Evolutionary conservation across 2,888 invertebrate species (phyloP), one percentile per base, ranked within the genome.

Genomic region (Lysandra coridon): DNA sequence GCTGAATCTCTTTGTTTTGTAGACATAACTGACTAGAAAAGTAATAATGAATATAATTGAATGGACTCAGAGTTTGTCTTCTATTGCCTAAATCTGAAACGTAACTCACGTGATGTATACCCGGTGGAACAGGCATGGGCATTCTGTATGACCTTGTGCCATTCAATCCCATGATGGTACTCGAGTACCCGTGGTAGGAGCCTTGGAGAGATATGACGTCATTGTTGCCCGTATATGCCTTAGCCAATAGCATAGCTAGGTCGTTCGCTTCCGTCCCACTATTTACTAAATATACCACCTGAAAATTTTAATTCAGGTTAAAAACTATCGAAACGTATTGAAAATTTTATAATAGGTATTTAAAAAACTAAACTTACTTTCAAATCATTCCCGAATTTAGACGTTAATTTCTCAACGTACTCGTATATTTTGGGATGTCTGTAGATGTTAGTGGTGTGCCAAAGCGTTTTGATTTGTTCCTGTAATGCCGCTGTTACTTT

Each of bases 201-300:
- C 98, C 98, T 85, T 97, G 96, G 78, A 99, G 94, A 0, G 98
- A 97, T 57, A 99, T 92, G 30, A 99, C 95, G 84, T 99, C 98
- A 85, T 96, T 96, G 86, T 97, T 96, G 1, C 97, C 97, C 0
- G 99, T 99, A 88, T 98, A 96, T 0, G 98, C 90, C 84, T 99
- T 96, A 0, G 99, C 97, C 90, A 99, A 95, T 53, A 98, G 88
- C 83, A 98, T 95, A 0, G 99, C 99, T 80, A 99, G 93, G 88
- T 99, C 99, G 87, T 99, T 99, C 0, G 99, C 99, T 92, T 99
- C 99, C 5, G 98, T 98, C 0, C 99, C 99, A 86, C 99, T 99
- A 91, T 99, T 99, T 1, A 98, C 98, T 85, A 99, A 96, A 88
- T 98, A 99, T 2, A 98, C 97, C 44, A 98, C 97, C 98, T 98